These are phyloP conservation scores for Drosophila bocqueti DNA, from an alignment of 1,140 invertebrate genomes.

Conservation along the genomic window DNA sequence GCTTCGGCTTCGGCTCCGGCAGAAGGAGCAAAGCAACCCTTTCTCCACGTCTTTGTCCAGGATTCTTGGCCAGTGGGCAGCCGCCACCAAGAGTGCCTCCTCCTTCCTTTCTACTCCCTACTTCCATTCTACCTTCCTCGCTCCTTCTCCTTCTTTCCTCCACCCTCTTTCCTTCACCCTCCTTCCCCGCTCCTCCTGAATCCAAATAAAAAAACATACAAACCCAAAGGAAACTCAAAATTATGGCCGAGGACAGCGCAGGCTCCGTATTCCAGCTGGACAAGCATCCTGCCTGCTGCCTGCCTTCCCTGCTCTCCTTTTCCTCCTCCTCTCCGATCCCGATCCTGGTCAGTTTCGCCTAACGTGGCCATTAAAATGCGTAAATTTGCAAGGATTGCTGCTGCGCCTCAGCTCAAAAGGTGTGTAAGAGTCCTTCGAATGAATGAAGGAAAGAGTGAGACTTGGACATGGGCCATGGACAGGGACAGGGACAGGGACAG, in stretches of 20 bases:
- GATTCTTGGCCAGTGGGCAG: conserved; percentile 47
- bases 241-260: conserved; percentile 58
- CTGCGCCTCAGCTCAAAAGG: not conserved
- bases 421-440: not conserved
- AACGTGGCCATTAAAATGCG: conserved; percentile 71
- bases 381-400: conserved; percentile 64
- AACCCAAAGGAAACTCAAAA: conserved; percentile 69
- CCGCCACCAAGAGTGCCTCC: conserved; percentile 22
- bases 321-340: not conserved
- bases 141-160: not conserved
- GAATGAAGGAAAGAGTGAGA: not conserved
- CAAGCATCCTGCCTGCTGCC: not conserved
- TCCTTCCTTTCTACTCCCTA: not conserved
- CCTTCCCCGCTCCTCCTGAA: not conserved
- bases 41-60: conserved; percentile 26
- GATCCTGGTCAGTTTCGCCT: conserved; percentile 41
- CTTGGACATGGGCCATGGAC: not conserved
- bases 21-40: conserved; percentile 40
- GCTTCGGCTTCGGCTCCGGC: not conserved
- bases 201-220: not conserved
- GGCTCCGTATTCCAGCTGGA: conserved; percentile 27
- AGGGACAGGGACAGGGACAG: not conserved
- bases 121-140: not conserved
- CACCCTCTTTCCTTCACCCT: not conserved
- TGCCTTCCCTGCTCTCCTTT: conserved; percentile 2